Conservation (phyloP, 2,797 vertebrate species). For the Columba guinea region DNA sequence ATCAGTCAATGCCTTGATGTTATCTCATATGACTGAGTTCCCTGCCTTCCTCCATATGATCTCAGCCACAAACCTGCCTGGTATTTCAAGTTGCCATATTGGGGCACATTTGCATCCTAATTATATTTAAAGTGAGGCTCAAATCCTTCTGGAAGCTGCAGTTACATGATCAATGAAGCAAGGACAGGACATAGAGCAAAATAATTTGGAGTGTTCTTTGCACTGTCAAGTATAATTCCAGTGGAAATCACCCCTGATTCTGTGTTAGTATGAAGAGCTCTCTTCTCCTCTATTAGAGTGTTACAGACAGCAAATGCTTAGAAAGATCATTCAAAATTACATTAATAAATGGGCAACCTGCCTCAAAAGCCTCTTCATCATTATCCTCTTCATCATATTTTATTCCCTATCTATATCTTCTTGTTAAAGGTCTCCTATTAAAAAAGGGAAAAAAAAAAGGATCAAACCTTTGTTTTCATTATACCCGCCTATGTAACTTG, state of each 20-base stretch:
- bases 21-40: neutral
- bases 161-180: neutral
- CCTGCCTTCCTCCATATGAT: neutral
- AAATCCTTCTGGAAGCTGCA: neutral
- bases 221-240: neutral
- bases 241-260: neutral
- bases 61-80: neutral
- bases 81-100: neutral
- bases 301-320: neutral
- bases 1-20: neutral
- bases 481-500: neutral
- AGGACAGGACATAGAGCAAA: neutral
- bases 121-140: neutral
- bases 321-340: neutral
- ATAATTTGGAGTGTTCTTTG: neutral
- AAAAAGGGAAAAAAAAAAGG: neutral
- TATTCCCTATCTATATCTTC: neutral
- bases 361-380: neutral
- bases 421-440: neutral
- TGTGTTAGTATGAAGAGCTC: neutral
- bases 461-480: neutral
- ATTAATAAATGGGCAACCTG: neutral
- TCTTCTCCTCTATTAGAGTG: neutral
- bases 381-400: neutral
- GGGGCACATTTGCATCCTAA: neutral